Evolutionary conservation across 2,797 vertebrate genomes (phyloP).

Genomic region (Ateles fusciceps): DNA sequence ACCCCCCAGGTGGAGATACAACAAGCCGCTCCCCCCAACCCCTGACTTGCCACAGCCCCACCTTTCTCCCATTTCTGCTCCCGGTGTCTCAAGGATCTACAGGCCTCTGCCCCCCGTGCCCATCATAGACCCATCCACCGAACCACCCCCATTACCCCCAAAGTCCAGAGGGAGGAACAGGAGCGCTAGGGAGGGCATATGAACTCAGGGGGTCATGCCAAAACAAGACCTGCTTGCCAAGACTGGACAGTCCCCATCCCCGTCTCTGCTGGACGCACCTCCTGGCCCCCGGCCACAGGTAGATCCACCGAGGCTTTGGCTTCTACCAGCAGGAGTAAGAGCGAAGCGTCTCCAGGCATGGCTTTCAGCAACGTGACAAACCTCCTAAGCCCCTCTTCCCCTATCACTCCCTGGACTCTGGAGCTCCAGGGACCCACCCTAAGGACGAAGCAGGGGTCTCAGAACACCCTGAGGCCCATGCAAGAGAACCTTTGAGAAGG

Average conservation of each 20-base stretch:
- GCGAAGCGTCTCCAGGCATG: slow-evolving; percentile 56
- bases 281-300: slow-evolving; percentile 70
- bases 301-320: slow-evolving; percentile 50
- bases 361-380: slow-evolving; percentile 82
- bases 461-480: background rate
- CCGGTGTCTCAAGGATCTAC: background rate
- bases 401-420: slow-evolving; percentile 26
- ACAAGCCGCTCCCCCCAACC: slow-evolving; percentile 60
- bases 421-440: background rate
- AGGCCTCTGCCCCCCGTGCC: slow-evolving; percentile 42
- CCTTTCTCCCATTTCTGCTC: background rate
- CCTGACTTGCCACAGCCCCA: background rate
- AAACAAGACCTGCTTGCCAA: background rate
- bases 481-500: slow-evolving; percentile 33
- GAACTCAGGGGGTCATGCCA: background rate
- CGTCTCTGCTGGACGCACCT: slow-evolving; percentile 40
- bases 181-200: background rate
- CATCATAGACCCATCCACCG: background rate
- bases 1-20: slow-evolving; percentile 43
- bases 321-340: slow-evolving; percentile 47
- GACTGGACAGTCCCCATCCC: background rate
- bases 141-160: slow-evolving; percentile 65
- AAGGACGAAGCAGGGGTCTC: background rate
- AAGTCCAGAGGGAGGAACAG: slow-evolving; percentile 57
- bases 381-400: slow-evolving; percentile 76